Base-by-base conservation (phyloP, 2,797 vertebrate species). In the Ctenopoma multispine region DNA sequence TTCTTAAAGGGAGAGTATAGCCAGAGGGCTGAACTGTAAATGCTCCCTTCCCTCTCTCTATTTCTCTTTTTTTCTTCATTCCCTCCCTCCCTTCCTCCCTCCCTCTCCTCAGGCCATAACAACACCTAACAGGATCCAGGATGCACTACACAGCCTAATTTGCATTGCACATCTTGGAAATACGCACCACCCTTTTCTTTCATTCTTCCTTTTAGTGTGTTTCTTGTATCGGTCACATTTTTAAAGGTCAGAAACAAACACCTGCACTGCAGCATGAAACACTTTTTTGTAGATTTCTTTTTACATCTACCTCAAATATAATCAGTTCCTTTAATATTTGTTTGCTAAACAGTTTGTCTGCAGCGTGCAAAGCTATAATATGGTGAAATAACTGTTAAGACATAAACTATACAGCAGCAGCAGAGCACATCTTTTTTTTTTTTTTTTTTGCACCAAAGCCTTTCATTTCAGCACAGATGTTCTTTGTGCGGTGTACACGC, bases 91-190 rank as follows among this genome's bases (percentile, higher is more conserved):
- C 49, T 31, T 58, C 20, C 29, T 36, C 79, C 83, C 81, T 81
- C 84, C 83, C 82, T 87, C 66, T 83, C 91, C 89, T 81, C 83
- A 31, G 92, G 92, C 91, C 75, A 72, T 83, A 91, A 84, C 87
- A 34, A 34, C 90, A 77, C 81, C 85, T 84, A 94, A 91, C 94
- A 94, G 94, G 94, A 95, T 95, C 87, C 90, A 95, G 93, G 94
- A 95, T 95, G 92, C 92, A 73, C 77, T 20, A 82, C 82, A 74
- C 77, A 20, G 83, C 82, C 74, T 85, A 90, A 92, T 94, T 94
- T 93, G 91, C 91, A 94, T 94, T 71, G 44, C 40, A 89, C 89
- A 87, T 91, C 92, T 93, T 92, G 31, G 81, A 89, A 85, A 76
- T 80, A 82, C 3, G 15, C 79, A 77, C 70, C 87, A 80, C 80